Conservation (phyloP, 2,113 vertebrate genomes). For the Electrona antarctica region DNA sequence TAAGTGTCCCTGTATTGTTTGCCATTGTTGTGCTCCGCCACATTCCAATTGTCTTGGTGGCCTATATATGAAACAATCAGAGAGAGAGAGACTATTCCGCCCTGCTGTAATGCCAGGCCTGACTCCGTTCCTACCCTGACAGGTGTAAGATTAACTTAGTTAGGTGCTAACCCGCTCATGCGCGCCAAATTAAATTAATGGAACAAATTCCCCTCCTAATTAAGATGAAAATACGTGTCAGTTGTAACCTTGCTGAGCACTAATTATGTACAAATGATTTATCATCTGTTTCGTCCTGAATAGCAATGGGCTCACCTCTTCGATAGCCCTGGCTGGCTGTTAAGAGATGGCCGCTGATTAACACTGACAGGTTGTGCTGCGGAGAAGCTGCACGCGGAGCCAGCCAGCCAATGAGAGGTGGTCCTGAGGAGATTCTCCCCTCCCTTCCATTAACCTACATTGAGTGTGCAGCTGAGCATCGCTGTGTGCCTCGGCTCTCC, state of each 20-base stretch:
- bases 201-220: conserved; percentile 97
- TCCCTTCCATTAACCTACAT: conserved; percentile 82
- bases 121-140: conserved; percentile 80
- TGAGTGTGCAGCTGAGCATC: conserved; percentile 86
- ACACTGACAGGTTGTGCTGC: conserved; percentile 90
- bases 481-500: conserved; percentile 75
- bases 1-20: background rate
- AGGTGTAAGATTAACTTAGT: conserved; percentile 96
- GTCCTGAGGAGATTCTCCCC: conserved; percentile 59
- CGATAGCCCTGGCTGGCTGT: conserved; percentile 88
- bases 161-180: conserved; percentile 90
- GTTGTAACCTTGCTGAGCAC: conserved; percentile 97
- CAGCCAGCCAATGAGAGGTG: conserved; percentile 79
- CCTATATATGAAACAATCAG: conserved; percentile 13
- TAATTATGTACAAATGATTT: conserved; percentile 99
- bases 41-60: conserved; percentile 2
- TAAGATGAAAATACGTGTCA: conserved; percentile 99
- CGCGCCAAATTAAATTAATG: conserved; percentile 98
- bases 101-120: conserved; percentile 36
- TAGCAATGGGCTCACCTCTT: conserved; percentile 91
- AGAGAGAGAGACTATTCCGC: conserved; percentile 27
- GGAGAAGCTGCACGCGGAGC: conserved; percentile 73
- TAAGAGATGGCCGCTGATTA: conserved; percentile 93
- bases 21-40: background rate
- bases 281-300: conserved; percentile 94